phyloP scores from a whole-genome alignment of 2,113 vertebrate species.

The Odocoileus hemionus region DNA sequence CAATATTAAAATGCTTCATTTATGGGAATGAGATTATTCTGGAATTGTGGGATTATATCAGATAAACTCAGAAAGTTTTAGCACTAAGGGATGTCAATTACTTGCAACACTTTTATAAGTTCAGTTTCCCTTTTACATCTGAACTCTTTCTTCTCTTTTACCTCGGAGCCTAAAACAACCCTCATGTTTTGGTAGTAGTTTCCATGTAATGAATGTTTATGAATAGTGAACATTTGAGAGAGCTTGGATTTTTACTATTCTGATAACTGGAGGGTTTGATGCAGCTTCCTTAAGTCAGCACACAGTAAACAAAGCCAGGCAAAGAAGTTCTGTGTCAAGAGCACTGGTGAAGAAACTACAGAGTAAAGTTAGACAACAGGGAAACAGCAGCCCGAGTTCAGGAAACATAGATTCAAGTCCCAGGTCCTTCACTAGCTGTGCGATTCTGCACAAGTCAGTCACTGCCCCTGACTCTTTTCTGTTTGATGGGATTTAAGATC shows the following conservation, averaged over 20 bases:
- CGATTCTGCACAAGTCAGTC: neutral
- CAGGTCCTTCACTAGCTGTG: neutral
- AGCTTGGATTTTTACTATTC: neutral
- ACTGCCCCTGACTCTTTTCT: neutral
- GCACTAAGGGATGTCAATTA: neutral
- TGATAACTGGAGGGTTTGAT: neutral
- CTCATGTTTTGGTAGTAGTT: neutral
- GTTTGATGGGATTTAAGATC: neutral
- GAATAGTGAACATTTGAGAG: neutral
- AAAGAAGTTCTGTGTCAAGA: neutral
- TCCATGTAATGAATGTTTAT: conserved; percentile 46
- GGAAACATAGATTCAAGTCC: neutral
- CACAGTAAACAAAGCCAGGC: neutral
- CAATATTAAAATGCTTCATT: conserved; percentile 1
- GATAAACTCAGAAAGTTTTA: neutral
- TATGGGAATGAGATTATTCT: neutral
- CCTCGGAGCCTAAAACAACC: neutral
- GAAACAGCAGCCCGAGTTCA: neutral
- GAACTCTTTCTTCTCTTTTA: neutral
- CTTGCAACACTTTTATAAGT: neutral
- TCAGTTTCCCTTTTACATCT: neutral
- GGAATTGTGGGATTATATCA: neutral
- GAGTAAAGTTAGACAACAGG: neutral
- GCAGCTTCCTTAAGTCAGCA: neutral
- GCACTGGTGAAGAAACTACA: neutral